phyloP scores from a whole-genome alignment of 2,113 vertebrate genomes.

The Brachyistius frenatus region DNA sequence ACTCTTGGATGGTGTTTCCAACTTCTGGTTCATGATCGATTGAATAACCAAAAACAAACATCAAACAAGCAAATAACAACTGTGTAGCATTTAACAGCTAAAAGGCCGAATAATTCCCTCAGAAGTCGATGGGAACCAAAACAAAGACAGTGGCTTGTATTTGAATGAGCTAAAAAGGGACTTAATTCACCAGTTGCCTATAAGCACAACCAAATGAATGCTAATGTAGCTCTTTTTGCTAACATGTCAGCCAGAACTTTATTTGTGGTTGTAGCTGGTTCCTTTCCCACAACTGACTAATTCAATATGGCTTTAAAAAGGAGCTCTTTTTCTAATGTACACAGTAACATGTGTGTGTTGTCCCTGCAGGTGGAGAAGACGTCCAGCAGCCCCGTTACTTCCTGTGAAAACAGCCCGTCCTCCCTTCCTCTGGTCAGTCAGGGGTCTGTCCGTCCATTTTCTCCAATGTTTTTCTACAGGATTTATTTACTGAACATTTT shows the following conservation, averaged over 20 bases:
- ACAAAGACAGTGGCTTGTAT: too few relatives aligned
- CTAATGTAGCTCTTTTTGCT: neutral
- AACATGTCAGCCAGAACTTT: neutral
- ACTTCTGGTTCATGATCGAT: too few relatives aligned
- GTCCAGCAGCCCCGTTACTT: conserved; percentile 85
- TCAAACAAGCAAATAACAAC: neutral
- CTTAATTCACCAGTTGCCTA: too few relatives aligned
- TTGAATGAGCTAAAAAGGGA: neutral
- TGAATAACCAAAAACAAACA: too few relatives aligned
- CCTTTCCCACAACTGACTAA: neutral
- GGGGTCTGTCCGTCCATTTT: conserved; percentile 18
- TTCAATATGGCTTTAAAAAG: neutral
- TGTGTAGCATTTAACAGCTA: conserved; percentile 7
- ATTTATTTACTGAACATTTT: conserved; percentile 37
- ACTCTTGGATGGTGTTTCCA: too few relatives aligned
- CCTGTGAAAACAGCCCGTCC: conserved; percentile 86
- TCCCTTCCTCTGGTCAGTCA: conserved; percentile 87
- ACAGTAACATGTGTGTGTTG: neutral
- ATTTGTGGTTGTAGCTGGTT: neutral
- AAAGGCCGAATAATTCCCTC: neutral
- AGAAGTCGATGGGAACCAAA: neutral
- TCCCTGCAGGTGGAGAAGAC: conserved; percentile 85
- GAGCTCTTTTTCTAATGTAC: neutral
- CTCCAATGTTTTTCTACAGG: conserved; percentile 30
- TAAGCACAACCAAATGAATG: too few relatives aligned